Evolutionary conservation across 2,888 invertebrate species (phyloP).

Genomic region (Pristionchus arcanus): DNA sequence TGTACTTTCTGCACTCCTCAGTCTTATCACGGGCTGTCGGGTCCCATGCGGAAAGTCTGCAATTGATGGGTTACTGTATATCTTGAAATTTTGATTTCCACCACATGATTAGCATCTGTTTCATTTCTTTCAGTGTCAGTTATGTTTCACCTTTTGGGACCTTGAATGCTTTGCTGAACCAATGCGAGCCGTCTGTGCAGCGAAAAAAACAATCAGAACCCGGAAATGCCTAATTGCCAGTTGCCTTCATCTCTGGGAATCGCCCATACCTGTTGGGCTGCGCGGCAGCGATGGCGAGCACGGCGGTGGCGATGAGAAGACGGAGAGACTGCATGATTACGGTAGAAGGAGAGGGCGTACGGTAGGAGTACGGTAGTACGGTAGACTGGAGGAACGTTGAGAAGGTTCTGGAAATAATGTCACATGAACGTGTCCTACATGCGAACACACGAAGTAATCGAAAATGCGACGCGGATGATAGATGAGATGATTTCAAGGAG

Average conservation of each 20-base stretch:
- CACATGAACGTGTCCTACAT: background rate
- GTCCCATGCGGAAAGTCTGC: background rate
- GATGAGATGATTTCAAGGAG: constrained; percentile 1
- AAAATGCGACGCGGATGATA: background rate
- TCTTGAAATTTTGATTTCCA: background rate
- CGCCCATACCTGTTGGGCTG: background rate
- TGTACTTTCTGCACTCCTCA: background rate
- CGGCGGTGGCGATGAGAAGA: background rate
- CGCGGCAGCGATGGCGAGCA: background rate
- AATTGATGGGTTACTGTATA: background rate
- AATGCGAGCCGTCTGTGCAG: background rate
- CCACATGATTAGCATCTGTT: background rate
- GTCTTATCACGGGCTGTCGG: constrained; percentile 6
- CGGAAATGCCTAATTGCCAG: too few species aligned
- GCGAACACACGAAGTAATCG: background rate
- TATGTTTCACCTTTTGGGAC: background rate
- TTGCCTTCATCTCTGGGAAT: background rate
- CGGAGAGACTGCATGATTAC: constrained; percentile 20
- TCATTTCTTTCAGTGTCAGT: background rate
- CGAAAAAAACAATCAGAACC: background rate
- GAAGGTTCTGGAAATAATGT: background rate
- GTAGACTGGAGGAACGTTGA: background rate
- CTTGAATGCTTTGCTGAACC: background rate
- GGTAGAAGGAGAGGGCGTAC: background rate
- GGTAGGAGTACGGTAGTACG: background rate